These are phyloP conservation scores for Pardalotus punctatus DNA, from an alignment of 2,113 vertebrate species.

Conservation along the genomic window DNA sequence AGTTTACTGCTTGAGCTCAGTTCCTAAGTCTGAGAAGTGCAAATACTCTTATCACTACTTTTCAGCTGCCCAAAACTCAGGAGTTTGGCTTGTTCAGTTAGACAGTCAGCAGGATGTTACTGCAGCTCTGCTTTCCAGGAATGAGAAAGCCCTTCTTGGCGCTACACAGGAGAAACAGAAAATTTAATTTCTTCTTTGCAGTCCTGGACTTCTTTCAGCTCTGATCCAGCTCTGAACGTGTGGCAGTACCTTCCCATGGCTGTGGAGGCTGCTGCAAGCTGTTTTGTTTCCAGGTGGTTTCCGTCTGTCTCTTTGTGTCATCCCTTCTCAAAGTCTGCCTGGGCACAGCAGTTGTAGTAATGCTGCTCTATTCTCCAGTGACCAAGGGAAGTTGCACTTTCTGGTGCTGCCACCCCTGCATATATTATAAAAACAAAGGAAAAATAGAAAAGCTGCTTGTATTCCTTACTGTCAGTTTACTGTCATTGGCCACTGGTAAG, in stretches of 20 bases:
- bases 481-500: not conserved
- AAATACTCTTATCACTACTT: not conserved
- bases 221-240: not conserved
- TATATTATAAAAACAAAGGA: not conserved
- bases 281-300: not conserved
- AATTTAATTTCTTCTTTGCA: not conserved
- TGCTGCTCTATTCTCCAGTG: not conserved
- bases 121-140: conserved; percentile 2
- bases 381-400: not conserved
- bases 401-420: not conserved
- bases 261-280: not conserved
- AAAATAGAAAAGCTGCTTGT: not conserved
- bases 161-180: not conserved
- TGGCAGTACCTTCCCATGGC: not conserved
- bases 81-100: not conserved
- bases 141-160: not conserved
- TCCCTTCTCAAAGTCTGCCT: not conserved
- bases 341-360: not conserved
- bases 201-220: not conserved
- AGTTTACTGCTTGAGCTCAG: not conserved
- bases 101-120: not conserved
- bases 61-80: not conserved
- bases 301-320: not conserved
- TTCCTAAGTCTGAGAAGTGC: not conserved
- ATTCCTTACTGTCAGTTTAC: not conserved